Evolutionary conservation across 2,797 vertebrate genomes (phyloP), one percentile per base, ranked within the genome.

Genomic region (Triplophysa bombifrons): DNA sequence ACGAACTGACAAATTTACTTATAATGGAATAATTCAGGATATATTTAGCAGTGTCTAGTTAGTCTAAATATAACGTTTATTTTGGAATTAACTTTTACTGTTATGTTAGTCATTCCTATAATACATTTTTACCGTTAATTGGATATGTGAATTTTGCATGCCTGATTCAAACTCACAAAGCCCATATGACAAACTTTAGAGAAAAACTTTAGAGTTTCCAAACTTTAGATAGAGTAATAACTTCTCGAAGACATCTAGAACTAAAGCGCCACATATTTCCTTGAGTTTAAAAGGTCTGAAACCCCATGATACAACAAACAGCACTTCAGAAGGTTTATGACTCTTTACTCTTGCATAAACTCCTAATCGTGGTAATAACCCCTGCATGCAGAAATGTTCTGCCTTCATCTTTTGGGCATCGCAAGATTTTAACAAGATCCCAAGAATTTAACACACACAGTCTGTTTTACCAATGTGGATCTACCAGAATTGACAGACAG

Each of bases 281-380:
- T 27, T 64, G 13, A 25, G 61, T 79, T 64, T 53, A 17, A 72
- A 79, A 58, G 20, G 22, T 56, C 77, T 66, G 14, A 66, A 67
- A 41, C 10, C 8, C 6, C 16, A 66, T 78, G 56, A 65, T 65
- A 34, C 64, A 48, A 73, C 4, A 58, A 51, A 38, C 41, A 51
- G 25, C 5, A 2, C 53, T 48, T 68, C 38, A 53, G 27, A 44
- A 34, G 12, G 19, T 73, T 67, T 73, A 48, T 73, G 69, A 80
- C 19, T 67, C 1, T 19, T 79, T 72, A 19, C 34, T 72, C 70
- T 79, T 2, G 19, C 65, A 79, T 72, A 71, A 72, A 4, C 48
- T 46, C 14, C 30, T 72, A 72, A 79, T 72, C 60, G 56, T 8
- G 34, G 68, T 34, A 55, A 58, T 66, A 48, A 65, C 46, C 48